These are phyloP conservation scores for Mormyrus hasselquistii DNA, from an alignment of 2,797 vertebrate species.

Conservation along the genomic window DNA sequence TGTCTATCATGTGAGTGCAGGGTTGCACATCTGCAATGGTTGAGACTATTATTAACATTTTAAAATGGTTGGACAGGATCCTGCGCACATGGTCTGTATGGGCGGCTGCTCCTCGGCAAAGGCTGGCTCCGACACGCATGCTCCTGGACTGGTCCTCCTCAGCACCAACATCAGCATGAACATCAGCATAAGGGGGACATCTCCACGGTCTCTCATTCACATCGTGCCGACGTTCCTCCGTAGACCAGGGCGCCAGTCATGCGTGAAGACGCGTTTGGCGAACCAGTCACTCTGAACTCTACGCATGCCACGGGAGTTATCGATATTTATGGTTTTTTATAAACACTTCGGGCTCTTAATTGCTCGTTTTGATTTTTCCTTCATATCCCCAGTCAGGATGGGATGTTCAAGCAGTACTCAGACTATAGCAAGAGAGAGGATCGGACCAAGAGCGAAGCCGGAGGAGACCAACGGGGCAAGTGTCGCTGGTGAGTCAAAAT, in stretches of 20 bases:
- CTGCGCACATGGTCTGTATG: background rate
- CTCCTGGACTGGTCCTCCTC: background rate
- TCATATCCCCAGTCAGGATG: conserved; percentile 56
- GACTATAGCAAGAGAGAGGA: conserved; percentile 59
- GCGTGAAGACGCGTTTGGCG: background rate
- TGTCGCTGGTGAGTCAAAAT: background rate
- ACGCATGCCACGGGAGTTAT: background rate
- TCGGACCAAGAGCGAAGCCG: conserved; percentile 49
- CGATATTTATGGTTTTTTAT: background rate
- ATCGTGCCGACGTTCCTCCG: background rate
- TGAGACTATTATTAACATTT: background rate
- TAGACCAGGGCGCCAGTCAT: background rate
- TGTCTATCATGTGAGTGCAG: background rate
- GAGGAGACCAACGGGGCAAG: conserved; percentile 57
- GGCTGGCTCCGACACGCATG: background rate
- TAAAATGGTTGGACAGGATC: background rate
- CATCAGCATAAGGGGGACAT: background rate
- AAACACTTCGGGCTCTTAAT: conserved; percentile 15
- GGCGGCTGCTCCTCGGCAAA: background rate
- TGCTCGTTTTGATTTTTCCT: conserved; percentile 25
- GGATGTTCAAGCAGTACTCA: conserved; percentile 67
- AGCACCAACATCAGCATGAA: background rate
- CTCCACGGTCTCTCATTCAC: background rate
- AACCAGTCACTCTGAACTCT: background rate
- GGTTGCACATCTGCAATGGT: background rate